Percentiles rank a stretch among this genome's conserved stretches.
Conservation (phyloP, 2,888 invertebrate species). For the Melieria picta region DNA sequence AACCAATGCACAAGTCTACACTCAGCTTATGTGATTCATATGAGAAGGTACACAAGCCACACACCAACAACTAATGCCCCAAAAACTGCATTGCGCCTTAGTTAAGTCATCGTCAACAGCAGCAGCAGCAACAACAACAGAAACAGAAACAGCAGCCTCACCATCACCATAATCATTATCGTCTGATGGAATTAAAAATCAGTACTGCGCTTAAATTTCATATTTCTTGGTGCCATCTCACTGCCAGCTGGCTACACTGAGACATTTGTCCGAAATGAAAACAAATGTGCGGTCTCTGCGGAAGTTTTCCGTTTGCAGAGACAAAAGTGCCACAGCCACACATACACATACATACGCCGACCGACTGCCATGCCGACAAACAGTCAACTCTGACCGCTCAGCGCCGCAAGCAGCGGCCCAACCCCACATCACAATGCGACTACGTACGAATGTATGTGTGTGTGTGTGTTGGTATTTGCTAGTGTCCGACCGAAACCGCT, state of each 20-base stretch:
- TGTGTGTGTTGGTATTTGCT: no score
- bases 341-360: neutral
- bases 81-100: no score
- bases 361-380: neutral
- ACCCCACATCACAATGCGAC: neutral
- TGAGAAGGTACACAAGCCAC: no score
- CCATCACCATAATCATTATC: neutral
- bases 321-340: neutral
- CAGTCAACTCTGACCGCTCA: constrained; percentile 8
- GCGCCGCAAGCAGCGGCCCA: constrained; percentile 18
- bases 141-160: no score
- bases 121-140: no score
- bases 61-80: no score
- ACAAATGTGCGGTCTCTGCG: constrained; percentile 27
- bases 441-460: no score
- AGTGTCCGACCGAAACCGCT: no score
- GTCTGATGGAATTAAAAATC: constrained; percentile 21
- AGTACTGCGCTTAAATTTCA: constrained; percentile 21
- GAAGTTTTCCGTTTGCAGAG: constrained; percentile 9
- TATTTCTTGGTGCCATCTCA: constrained; percentile 16
- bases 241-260: neutral
- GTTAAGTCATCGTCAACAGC: no score
- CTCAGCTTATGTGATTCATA: no score
- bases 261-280: constrained; percentile 26
- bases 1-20: no score